Evolutionary conservation across 2,113 vertebrate species (phyloP), one percentile per base, ranked within the genome.

Genomic region (Azemiops feae): DNA sequence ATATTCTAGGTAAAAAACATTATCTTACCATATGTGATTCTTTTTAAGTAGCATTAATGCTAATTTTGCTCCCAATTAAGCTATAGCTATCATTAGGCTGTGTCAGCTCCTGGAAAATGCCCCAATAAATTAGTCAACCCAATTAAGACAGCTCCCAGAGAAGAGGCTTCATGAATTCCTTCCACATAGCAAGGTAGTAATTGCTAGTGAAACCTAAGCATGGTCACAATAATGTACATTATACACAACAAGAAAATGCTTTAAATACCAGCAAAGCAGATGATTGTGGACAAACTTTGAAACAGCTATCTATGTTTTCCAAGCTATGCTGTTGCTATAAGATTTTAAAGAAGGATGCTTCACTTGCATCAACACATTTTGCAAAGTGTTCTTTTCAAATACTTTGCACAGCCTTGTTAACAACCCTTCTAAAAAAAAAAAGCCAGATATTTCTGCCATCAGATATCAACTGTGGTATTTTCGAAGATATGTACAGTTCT

Each of bases 21-120:
- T 5, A 64, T 14, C 27, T 64, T 64, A 64, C 93, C 87, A 89
- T 60, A 27, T 58, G 64, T 30, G 45, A 53, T 64, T 54, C 60
- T 45, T 85, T 64, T 89, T 53, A 85, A 86, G 9, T 60, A 54
- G 47, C 52, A 89, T 89, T 89, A 81, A 86, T 91, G 87, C 74
- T 86, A 92, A 92, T 89, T 89, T 34, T 85, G 47, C 74, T 91
- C 69, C 53, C 55, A 89, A 92, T 93, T 92, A 93, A 92, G 87
- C 45, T n/a, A 52, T n/a, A 88, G 34, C 60, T 60, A 50, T 88
- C 69, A 85, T 53, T 57, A 91, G n/a, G 87, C 60, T 92, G 45
- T 91, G 74, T 64, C 69, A 64, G 55, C 27, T 89, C 87, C 43
- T 86, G 87, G 87, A 93, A 89, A 20, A 64, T 86, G 45, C 18